Evolutionary conservation across 2,888 invertebrate genomes (phyloP).

Genomic region (Caenorhabditis sp.): DNA sequence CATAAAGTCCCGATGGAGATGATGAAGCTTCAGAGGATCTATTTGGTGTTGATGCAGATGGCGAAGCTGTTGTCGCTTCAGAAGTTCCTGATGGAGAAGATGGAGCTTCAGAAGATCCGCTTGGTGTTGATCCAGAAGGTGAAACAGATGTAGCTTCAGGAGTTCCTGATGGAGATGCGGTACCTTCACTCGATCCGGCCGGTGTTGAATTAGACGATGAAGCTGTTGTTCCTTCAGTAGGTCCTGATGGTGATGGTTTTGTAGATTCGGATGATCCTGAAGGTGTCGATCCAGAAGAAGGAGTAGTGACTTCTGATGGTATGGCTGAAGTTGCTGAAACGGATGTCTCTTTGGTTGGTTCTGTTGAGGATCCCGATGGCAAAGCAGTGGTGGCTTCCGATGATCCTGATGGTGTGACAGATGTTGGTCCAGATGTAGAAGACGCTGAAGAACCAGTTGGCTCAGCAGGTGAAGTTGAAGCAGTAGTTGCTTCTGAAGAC

Average conservation of each 20-base stretch:
- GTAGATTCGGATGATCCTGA: neutral
- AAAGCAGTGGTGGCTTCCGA: constrained; percentile 2
- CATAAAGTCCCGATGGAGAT: neutral
- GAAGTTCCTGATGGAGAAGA: neutral
- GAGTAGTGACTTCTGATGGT: neutral
- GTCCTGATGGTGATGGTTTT: constrained; percentile 8
- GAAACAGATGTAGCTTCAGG: constrained; percentile 6
- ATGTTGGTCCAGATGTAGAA: neutral
- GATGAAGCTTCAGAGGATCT: constrained; percentile 8
- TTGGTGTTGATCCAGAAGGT: neutral
- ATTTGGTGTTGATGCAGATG: constrained; percentile 11
- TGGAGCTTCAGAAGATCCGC: constrained; percentile 9
- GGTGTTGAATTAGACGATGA: constrained; percentile 1
- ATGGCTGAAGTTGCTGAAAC: neutral
- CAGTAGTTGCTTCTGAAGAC: constrained; percentile 4
- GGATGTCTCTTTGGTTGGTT: constrained; percentile 11
- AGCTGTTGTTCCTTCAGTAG: constrained; percentile 3
- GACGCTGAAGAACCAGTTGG: neutral
- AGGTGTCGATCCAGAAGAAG: neutral
- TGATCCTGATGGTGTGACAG: neutral
- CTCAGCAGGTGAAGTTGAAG: constrained; percentile 2
- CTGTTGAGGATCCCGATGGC: constrained; percentile 6
- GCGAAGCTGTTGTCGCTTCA: neutral
- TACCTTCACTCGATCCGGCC: constrained; percentile 6
- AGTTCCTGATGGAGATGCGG: constrained; percentile 9